These are phyloP conservation scores for Drosophila sproati DNA, from an alignment of 1,140 invertebrate genomes.

Conservation along the genomic window DNA sequence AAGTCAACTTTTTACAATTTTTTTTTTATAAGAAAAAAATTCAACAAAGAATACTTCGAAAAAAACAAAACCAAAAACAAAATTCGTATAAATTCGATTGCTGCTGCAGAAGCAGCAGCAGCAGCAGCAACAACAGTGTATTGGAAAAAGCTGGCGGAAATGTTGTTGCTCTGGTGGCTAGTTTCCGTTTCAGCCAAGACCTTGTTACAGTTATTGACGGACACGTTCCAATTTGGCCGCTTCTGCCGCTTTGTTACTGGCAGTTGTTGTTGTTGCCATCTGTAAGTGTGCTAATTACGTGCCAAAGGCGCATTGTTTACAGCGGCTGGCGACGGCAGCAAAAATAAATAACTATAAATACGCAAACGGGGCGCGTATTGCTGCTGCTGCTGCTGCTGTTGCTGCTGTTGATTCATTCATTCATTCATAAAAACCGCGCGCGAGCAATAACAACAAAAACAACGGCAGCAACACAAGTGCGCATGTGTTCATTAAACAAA, in stretches of 20 bases:
- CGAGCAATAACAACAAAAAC: conserved; percentile 40
- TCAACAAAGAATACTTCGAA: neutral
- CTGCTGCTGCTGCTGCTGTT: conserved; percentile 21
- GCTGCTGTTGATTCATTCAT: conserved; percentile 67
- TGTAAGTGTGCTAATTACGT: conserved; percentile 81
- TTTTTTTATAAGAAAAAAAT: conserved; percentile 34
- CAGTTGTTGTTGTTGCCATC: conserved; percentile 20
- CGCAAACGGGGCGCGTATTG: conserved; percentile 50
- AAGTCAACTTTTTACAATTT: conserved; percentile 62
- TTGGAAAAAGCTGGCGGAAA: conserved; percentile 42
- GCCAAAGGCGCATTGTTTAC: conserved; percentile 80
- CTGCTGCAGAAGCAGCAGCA: conserved; percentile 17
- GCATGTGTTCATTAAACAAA: conserved; percentile 54
- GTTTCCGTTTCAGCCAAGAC: conserved; percentile 65
- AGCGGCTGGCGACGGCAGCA: conserved; percentile 47
- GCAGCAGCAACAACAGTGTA: neutral
- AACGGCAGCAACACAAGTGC: conserved; percentile 16
- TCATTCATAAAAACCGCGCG: conserved; percentile 72
- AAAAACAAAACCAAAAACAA: too few species aligned
- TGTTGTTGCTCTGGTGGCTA: conserved; percentile 47
- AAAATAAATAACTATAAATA: conserved; percentile 80
- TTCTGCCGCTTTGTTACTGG: conserved; percentile 12
- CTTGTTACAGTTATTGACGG: conserved; percentile 81
- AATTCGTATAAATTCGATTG: conserved; percentile 26
- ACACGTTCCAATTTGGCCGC: conserved; percentile 71